Base-by-base conservation (phyloP, 2,888 invertebrate genomes). In the Cyrtodaria siliqua region DNA sequence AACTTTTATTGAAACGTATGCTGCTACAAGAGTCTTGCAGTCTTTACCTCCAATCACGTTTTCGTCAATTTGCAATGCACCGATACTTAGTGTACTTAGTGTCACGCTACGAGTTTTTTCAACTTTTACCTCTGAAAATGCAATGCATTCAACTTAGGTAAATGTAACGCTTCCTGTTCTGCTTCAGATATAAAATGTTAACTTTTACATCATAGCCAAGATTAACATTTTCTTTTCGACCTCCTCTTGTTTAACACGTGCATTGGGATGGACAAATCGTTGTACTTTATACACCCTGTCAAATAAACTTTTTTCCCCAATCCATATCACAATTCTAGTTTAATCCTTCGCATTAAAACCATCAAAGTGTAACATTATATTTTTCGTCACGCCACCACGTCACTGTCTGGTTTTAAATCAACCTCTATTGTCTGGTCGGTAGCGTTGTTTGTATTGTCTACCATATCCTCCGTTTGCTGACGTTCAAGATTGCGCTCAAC, bases 321-420 rank as follows among this genome's bases (percentile, higher is more conserved):
- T 3, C 14, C 20, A 14, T 24, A 52, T 24, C 24, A 16, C 14
- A 4, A 24, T 6, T 3, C 52, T 26, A 3, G 14, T 52, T 2
- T 26, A 12, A 23, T 52, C 52, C 23, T 20, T 24, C 4, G 23
- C 23, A 24, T 23, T 14, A 4, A 20, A 49, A 23, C 23, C 3
- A 24, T 24, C 26, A 26, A 4, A 52, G 20, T 9, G 8, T 38
- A 14, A 8, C 4, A 56, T 16, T 2, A 9, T 64, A 6, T 42
- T 26, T 4, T 27, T 20, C 60, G 55, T 90, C 86, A 91, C 49
- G 89, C 91, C 40, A 91, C 91, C 16, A 89, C 88, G 50, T 87
- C 90, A 76, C 91, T 91, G 57, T 91, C 88, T 38, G 91, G 86
- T 40, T 87, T 83, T 61, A 91, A 78, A 73, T 90, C 91, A n/a